Base-by-base conservation (phyloP, 2,113 vertebrate genomes). In the Oryzias woworae region DNA sequence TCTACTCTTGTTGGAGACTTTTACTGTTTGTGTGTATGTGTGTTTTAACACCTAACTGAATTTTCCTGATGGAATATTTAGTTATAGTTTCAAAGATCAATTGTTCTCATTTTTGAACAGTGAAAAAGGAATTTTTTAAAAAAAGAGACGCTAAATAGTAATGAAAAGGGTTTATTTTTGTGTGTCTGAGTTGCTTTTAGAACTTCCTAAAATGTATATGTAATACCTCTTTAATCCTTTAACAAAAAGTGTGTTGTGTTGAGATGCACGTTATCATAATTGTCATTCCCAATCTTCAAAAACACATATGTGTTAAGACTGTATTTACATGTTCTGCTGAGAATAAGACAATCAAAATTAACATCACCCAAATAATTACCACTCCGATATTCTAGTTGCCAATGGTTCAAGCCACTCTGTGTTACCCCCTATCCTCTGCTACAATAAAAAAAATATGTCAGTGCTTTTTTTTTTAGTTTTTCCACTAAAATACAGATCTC, bases 321-420 rank as follows among this genome's bases (percentile, higher is more conserved):
- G 92, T 92, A 68, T 84, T 90, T 91, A 88, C 92, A 91, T 89
- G 90, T 93, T 94, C 92, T 92, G 92, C 91, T 91, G 91, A 94
- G 96, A 97, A 94, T 93, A 92, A 96, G 93, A 96, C 94, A 96
- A 97, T 96, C 95, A 95, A 93, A 96, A 96, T 94, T 93, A 94
- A 96, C 94, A 36, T 12, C 36, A 36, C 36, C 36, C 36, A 36
- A 94, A 94, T 95, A 98, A 98, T 99, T 96, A 96, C 91, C 92
- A 69, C 90, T 92, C 92, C 91, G 92, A 96, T 96, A 95, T 97
- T 95, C 93, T 96, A 98, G 97, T 99, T 98, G 95, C 92, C 90
- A 89, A 92, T 90, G 88, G 95, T 97, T 96, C 95, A 80, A 94
- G 91, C 92, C 93, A 93, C 94, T 92, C 91, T 92, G 92, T 92